A percentile compares a stretch with the other conserved stretches of the same genome.
Evolutionary conservation across 2,113 vertebrate genomes (phyloP).

Genomic region (Columbina picui): DNA sequence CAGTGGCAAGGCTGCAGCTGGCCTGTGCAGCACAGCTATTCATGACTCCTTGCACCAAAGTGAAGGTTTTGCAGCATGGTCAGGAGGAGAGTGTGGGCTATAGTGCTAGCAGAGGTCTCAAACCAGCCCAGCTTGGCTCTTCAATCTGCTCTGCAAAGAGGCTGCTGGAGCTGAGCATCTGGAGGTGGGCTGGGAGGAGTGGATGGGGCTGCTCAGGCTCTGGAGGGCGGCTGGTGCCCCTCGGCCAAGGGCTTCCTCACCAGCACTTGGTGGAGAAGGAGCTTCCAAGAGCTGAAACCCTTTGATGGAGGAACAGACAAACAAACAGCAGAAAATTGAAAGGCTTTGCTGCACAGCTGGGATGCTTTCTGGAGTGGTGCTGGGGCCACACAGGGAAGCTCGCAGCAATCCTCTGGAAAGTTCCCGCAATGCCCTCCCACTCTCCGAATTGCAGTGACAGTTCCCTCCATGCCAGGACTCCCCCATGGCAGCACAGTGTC

Average conservation of each 20-base stretch:
- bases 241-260: neutral
- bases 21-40: neutral
- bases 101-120: neutral
- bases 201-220: neutral
- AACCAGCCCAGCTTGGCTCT: neutral
- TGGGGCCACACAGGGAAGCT: neutral
- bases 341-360: neutral
- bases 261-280: neutral
- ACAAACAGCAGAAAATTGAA: neutral
- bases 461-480: neutral
- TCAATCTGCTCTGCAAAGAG: neutral
- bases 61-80: neutral
- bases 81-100: neutral
- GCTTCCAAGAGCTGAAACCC: neutral
- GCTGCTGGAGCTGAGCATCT: neutral
- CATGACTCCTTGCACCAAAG: neutral
- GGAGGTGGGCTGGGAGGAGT: neutral
- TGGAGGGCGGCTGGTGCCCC: neutral
- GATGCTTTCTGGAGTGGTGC: neutral
- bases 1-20: neutral
- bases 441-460: neutral
- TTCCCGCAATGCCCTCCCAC: neutral
- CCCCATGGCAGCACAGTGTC: fast-evolving
- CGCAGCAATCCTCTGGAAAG: neutral
- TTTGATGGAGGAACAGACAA: neutral